Base-by-base conservation (phyloP, 2,888 invertebrate species). In the Willowsia nigromaculata region DNA sequence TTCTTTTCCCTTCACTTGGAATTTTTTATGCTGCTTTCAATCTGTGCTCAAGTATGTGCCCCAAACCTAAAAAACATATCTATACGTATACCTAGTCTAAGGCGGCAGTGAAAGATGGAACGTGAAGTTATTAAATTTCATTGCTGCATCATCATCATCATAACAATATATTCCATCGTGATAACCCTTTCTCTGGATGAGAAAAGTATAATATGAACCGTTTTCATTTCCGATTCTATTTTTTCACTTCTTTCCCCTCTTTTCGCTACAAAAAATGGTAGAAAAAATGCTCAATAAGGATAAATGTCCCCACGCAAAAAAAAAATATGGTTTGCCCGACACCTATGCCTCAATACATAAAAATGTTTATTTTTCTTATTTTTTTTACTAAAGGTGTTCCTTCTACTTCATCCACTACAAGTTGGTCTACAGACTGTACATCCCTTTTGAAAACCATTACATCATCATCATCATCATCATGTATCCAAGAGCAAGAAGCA, bases 181-280 rank as follows among this genome's bases (percentile, higher is more conserved):
- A 18, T 56, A 56, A 56, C 27, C 11, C 22, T 59, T 59, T 74
- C 74, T 27, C 6, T 18, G 59, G 27, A 59, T 47, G 13, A 76
- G 25, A 11, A 15, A 40, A 59, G 18, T 25, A 84, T 30, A 78
- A 56, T 9, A 62, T 65, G 68, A 47, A 27, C 27, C 30, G 27
- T 25, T 76, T 78, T 86, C 86, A 86, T 81, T 86, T 80, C 86
- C 86, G 37, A 53, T 27, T 68, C 68, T 27, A 62, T 6, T 76
- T 85, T 74, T 74, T 56, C 59, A 18, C 65, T 43, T 25, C n/a
- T 65, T 37, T 43, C 59, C 5, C 50, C 22, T 53, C 43, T 6
- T 43, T 13, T 43, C 11, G n/a, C n/a, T n/a, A n/a, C n/a, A n/a
- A n/a, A n/a, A 43, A 43, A 43, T 1, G 11, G 1, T 13, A 9